A percentile compares a stretch with the other conserved stretches of the same genome.
Conservation (phyloP, 2,888 invertebrate species). For the Odontocolon sp. region DNA sequence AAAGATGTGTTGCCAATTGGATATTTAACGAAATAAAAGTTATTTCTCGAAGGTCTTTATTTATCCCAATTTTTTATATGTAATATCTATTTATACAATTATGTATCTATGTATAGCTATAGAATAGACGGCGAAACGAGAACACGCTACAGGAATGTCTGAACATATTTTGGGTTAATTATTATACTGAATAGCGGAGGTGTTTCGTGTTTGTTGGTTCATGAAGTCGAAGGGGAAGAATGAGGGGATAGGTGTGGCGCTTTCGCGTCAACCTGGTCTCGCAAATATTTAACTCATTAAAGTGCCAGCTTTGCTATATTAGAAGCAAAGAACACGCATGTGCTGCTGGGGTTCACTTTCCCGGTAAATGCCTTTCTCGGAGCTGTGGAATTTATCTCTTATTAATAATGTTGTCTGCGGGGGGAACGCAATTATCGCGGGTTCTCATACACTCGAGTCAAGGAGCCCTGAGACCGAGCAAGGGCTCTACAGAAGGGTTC, state of each 20-base stretch:
- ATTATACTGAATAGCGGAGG: neutral
- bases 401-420: conserved; percentile 9
- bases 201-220: conserved; percentile 1
- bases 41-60: no score
- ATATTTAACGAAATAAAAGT: no score
- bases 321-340: neutral
- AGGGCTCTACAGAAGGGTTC: neutral
- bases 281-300: conserved; percentile 22
- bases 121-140: neutral
- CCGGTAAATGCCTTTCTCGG: neutral
- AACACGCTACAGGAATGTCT: neutral
- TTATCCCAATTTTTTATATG: neutral
- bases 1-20: no score
- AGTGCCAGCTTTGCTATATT: neutral
- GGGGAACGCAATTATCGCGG: conserved; percentile 3
- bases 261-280: neutral
- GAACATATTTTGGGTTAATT: conserved; percentile 24
- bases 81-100: neutral
- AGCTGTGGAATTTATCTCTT: conserved; percentile 23
- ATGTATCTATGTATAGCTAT: neutral
- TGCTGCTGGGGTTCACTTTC: neutral
- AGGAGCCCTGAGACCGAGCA: neutral
- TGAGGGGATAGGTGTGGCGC: neutral
- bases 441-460: neutral
- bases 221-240: conserved; percentile 14